Evolutionary conservation across 2,797 vertebrate genomes (phyloP), one percentile per base, ranked within the genome.

Genomic region (Ibycter americanus): DNA sequence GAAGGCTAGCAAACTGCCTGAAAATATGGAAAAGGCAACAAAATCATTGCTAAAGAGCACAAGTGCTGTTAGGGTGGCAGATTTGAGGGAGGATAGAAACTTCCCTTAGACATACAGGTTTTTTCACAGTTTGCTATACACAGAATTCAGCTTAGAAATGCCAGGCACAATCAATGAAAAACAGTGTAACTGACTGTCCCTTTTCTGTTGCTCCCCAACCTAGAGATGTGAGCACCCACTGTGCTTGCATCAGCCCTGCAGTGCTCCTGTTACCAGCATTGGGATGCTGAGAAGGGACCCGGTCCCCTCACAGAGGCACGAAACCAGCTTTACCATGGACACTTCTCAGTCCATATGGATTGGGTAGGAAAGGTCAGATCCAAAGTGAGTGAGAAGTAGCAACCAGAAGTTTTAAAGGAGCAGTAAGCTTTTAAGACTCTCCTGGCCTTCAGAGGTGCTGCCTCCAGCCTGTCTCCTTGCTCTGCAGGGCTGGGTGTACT

Each of bases 401-500:
- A 80, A 11, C 15, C 25, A 52, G 44, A 29, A 58, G 9, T 32
- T 70, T 63, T 62, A 63, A 40, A 80, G 32, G 44, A 44, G 10
- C 23, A 55, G 54, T 36, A 31, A 49, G 32, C 20, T 61, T 72
- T 34, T 44, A 15, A 46, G 29, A 32, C 12, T 44, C 5, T 58
- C 51, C 17, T 25, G 26, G 29, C 20, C 38, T 63, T 36, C 32
- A 36, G 47, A 74, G 56, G 47, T 49, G 68, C 8, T 81, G 23
- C 23, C n/a, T 42, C 7, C 59, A 81, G 49, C 26, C 26, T 40
- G 12, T 25, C 49, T 59, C 26, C 21, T 49, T 26, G 14, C 23
- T 61, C 26, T 3, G 5, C 27, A n/a, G 27, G n/a, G 26, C 51
- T 38, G 46, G 22, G 15, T 1, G 1, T 0, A 1, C 25, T 22